Conservation (phyloP, 2,888 invertebrate species). For the Lordiphosa fenestrarum region DNA sequence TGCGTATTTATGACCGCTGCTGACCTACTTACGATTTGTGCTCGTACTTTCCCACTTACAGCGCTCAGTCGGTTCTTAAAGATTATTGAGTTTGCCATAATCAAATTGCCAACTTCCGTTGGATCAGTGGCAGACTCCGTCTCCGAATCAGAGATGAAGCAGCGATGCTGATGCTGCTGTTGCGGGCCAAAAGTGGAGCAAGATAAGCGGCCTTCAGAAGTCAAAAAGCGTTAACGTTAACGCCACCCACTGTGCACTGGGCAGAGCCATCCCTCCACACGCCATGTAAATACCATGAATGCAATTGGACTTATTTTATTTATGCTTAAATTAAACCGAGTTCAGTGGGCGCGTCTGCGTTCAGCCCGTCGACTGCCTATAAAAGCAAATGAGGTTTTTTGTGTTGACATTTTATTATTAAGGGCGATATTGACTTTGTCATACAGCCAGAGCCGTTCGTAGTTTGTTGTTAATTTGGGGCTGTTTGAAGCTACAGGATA, state of each 20-base stretch:
- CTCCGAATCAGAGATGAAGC: slow-evolving; percentile 11
- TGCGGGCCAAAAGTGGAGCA: slow-evolving; percentile 39
- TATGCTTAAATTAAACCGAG: slow-evolving; percentile 30
- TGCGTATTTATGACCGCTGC: slow-evolving; percentile 12
- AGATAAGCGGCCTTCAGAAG: slow-evolving; percentile 41
- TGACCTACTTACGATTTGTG: slow-evolving; percentile 45
- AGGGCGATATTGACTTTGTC: too few species aligned
- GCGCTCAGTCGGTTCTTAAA: slow-evolving; percentile 18
- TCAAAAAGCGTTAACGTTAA: slow-evolving; percentile 55
- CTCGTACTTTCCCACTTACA: not conserved
- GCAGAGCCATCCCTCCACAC: slow-evolving; percentile 20
- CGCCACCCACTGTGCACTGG: slow-evolving; percentile 16
- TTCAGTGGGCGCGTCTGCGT: slow-evolving; percentile 14
- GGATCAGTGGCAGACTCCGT: not conserved
- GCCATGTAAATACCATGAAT: slow-evolving; percentile 36
- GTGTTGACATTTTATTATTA: too few species aligned
- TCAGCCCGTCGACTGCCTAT: slow-evolving; percentile 1
- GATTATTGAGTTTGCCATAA: slow-evolving; percentile 58
- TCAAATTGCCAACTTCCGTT: slow-evolving; percentile 43
- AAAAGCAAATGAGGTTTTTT: too few species aligned
- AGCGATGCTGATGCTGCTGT: slow-evolving; percentile 5
- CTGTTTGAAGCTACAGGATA: too few species aligned
- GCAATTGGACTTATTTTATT: slow-evolving; percentile 44
- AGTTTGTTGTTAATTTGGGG: too few species aligned
- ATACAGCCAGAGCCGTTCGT: too few species aligned